phyloP scores from a whole-genome alignment of 1,140 invertebrate genomes.

The Spodoptera frugiperda region DNA sequence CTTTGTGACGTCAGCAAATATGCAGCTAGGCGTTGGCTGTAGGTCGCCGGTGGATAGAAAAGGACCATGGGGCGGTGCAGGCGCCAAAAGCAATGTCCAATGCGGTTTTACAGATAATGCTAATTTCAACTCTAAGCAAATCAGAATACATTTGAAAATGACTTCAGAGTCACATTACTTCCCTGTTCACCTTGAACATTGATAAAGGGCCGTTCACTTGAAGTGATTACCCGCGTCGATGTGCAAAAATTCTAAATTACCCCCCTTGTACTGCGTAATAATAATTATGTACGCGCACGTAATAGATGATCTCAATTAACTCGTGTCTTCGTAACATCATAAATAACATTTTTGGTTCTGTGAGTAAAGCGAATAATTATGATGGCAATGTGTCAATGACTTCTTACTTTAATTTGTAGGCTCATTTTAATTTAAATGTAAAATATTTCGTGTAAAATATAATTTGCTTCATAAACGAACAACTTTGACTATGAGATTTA shows the following conservation, averaged over 20 bases:
- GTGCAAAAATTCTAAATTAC: constrained; percentile 37
- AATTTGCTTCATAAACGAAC: background rate
- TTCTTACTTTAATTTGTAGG: background rate
- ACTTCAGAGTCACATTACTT: constrained; percentile 30
- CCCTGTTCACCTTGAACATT: constrained; percentile 71
- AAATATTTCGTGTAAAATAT: background rate
- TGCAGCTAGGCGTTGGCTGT: constrained; percentile 71
- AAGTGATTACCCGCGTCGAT: constrained; percentile 48
- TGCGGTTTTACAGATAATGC: constrained; percentile 3
- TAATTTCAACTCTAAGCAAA: constrained; percentile 53
- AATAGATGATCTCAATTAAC: constrained; percentile 37
- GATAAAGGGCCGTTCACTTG: constrained; percentile 78
- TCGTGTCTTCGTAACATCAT: constrained; percentile 3
- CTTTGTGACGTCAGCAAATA: constrained; percentile 75
- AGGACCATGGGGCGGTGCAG: constrained; percentile 46
- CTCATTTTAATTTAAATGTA: constrained; percentile 10
- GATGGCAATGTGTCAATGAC: constrained; percentile 1
- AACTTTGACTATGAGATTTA: background rate
- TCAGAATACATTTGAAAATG: constrained; percentile 47
- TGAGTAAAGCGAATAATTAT: constrained; percentile 5
- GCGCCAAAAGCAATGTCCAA: constrained; percentile 48
- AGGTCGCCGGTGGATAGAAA: constrained; percentile 69
- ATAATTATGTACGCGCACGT: constrained; percentile 6
- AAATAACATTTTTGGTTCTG: constrained; percentile 2
- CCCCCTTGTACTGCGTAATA: constrained; percentile 4